Evolutionary conservation across 1,140 invertebrate genomes (phyloP), one percentile per base, ranked within the genome.

Genomic region (Drosophila parvula): DNA sequence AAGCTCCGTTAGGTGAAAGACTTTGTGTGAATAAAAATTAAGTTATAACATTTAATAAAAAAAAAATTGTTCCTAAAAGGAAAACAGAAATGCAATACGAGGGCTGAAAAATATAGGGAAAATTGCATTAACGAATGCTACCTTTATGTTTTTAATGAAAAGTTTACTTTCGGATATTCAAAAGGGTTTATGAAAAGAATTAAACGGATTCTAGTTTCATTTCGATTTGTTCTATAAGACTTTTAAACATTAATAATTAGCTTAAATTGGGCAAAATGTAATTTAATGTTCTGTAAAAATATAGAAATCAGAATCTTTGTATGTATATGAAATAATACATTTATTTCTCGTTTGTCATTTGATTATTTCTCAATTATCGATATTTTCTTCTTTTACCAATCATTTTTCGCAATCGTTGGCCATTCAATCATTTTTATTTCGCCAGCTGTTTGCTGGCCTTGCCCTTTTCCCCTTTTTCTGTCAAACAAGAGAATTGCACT

Each of bases 371-470:
- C 28, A 22, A 59, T 50, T 32, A 32, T 22, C 16, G 22, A 32
- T 6, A 16, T 61, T 38, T 34, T 9, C 4, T 56, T 5, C 14
- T 38, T 51, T 28, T 9, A 10, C 30, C 32, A 14, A 38, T 27
- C 2, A 32, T n/a, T 16, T 47, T 64, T 28, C 28, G 5, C 27
- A 32, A 32, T 34, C 11, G 12, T 34, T 30, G 36, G 44, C 41
- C 41, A 1, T 68, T 68, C 36, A 68, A 67, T 51, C 36, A 43
- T 53, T 18, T 38, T 51, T 53, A 68, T 53, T 67, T 51, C 4
- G 61, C 36, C 65, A 68, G 65, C 62, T 68, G 62, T 30, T 43
- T 4, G 43, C 48, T n/a, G 28, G 48, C 36, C 44, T 27, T 67
- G 45, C 27, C 30, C 34, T 41, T 40, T 18, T 28, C 11, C 27